Evolutionary conservation across 92 coral and sea anemone species (phyloP).

Genomic region (Porites divaricata): DNA sequence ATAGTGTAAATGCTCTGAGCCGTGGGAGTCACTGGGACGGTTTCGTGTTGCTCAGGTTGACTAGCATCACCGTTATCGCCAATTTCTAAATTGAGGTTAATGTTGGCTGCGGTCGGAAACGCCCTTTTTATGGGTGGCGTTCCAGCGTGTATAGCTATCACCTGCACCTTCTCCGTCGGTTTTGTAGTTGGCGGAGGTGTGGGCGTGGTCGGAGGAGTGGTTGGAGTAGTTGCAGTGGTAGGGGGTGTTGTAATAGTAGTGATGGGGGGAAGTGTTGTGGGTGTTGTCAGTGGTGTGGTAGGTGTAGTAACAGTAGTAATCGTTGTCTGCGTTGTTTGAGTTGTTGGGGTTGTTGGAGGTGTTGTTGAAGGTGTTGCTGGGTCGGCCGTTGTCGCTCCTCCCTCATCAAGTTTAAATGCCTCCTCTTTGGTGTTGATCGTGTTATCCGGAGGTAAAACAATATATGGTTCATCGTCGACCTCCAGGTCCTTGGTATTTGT

Average conservation of each 20-base stretch:
- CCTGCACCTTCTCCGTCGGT: conserved; percentile 28
- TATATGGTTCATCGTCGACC: conserved; percentile 58
- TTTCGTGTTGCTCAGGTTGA: conserved; percentile 34
- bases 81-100: conserved; percentile 42
- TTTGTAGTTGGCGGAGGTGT: conserved; percentile 26
- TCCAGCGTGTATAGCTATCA: conserved; percentile 26
- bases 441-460: conserved; percentile 66
- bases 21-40: conserved; percentile 23
- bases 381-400: neutral
- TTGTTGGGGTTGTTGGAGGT: neutral
- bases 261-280: neutral
- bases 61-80: conserved; percentile 2
- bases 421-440: conserved; percentile 41
- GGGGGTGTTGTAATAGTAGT: conserved; percentile 29
- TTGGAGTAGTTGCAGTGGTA: neutral
- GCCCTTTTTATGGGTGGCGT: conserved; percentile 17
- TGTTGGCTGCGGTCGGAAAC: conserved; percentile 31
- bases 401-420: conserved; percentile 40
- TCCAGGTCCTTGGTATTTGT: conserved; percentile 38
- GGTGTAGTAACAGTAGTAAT: neutral
- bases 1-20: neutral
- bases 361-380: conserved; percentile 4
- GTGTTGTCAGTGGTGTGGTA: conserved; percentile 17
- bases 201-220: conserved; percentile 11
- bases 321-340: neutral